Evolutionary conservation across 2,113 vertebrate species (phyloP), one percentile per base, ranked within the genome.

Genomic region (Gorilla gorilla): DNA sequence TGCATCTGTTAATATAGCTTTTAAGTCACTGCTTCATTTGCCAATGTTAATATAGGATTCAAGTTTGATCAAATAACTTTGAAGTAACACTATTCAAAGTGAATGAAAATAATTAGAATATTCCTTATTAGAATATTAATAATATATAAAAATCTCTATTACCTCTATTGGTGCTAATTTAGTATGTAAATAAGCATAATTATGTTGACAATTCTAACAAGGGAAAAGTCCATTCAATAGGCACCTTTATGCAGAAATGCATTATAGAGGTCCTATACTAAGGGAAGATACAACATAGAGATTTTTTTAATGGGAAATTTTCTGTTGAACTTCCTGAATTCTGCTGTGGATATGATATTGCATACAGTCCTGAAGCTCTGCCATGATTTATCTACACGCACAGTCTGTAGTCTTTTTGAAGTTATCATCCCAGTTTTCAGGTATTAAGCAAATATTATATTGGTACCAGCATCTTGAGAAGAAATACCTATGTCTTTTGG

Each of bases 1-100:
- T 89, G 89, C 79, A 80, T 97, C 94, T 97, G 87, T 94, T 95
- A 97, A 91, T 87, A 93, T 22, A 89, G 50, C 76, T 97, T 98
- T 97, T 93, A 92, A 84, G 78, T 90, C 78, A 92, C 45, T 94
- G 32, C 87, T 81, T 98, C 52, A 59, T 87, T 97, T 89, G 27
- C 78, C 0, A 0, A 5, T 73, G 84, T 93, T 80, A 95, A 97
- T 82, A 45, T 3, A 64, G 32, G 22, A n/a, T 64, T n/a, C 40
- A 76, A 59, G 50, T 55, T 55, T 81, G 35, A 50, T 79, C 32
- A 87, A 83, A 45, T 68, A 78, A 66, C 35, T 84, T 92, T 92
- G 18, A 90, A 78, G 27, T 57, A 48, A 68, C 20, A 73, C 12
- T 92, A 30, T n/a, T 43, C 82, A 40, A 88, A 48, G 8, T 43